A percentile compares a stretch with the other conserved stretches of the same genome.
Evolutionary conservation across 2,113 vertebrate species (phyloP).

Genomic region (Salvelinus namaycush): DNA sequence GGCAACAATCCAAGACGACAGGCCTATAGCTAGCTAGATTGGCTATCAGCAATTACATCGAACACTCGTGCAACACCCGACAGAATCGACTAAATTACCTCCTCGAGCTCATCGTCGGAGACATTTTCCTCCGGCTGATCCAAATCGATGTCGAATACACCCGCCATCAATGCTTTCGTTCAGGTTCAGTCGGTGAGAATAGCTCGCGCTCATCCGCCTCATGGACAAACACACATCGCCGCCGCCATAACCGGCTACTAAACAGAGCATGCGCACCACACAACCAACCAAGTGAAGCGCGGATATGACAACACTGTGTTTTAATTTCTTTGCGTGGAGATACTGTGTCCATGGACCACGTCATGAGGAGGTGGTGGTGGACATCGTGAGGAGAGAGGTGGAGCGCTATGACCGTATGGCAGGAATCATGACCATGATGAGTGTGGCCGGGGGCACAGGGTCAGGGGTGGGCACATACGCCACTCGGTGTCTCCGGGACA

Average conservation of each 20-base stretch:
- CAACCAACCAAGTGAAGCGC: constrained; percentile 35
- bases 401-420: constrained; percentile 88
- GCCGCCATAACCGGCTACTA: constrained; percentile 84
- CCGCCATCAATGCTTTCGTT: constrained; percentile 82
- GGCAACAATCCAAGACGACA: background rate
- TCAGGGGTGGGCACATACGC: constrained; percentile 91
- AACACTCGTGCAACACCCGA: constrained; percentile 22
- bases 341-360: constrained; percentile 86
- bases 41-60: constrained; percentile 41
- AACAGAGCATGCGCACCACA: constrained; percentile 75
- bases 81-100: constrained; percentile 66
- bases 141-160: constrained; percentile 92
- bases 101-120: constrained; percentile 86
- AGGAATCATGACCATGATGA: constrained; percentile 91
- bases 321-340: constrained; percentile 59
- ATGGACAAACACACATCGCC: constrained; percentile 80
- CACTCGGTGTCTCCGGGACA: constrained; percentile 83
- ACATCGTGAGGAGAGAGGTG: constrained; percentile 84
- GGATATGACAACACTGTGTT: background rate
- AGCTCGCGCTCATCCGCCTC: constrained; percentile 65
- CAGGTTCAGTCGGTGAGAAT: constrained; percentile 54
- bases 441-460: constrained; percentile 94
- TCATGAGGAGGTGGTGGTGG: constrained; percentile 81
- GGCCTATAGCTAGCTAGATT: constrained; percentile 28
- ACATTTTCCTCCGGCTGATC: constrained; percentile 89